Conservation (phyloP, 2,797 vertebrate species). For the Ambastaia sidthimunki region DNA sequence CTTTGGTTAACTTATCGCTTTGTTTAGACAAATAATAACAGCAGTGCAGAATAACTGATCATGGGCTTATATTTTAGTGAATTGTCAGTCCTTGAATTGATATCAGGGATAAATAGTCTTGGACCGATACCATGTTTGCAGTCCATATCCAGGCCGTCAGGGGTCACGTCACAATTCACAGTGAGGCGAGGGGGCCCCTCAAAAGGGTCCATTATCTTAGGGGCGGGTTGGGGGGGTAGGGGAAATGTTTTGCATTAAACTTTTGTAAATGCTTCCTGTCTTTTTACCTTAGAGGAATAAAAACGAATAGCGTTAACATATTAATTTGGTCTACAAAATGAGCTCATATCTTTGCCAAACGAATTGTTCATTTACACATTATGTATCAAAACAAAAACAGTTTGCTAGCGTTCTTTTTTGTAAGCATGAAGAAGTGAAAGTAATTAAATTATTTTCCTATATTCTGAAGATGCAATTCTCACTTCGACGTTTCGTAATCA, state of each 20-base stretch:
- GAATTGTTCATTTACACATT: constrained; percentile 38
- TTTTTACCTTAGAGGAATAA: constrained; percentile 22
- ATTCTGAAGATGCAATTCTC: constrained; percentile 14
- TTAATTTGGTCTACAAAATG: constrained; percentile 20
- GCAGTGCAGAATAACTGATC: constrained; percentile 4
- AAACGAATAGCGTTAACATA: constrained; percentile 25
- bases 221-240: background rate
- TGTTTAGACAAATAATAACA: constrained; percentile 11
- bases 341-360: constrained; percentile 37
- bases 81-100: constrained; percentile 16
- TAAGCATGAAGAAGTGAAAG: constrained; percentile 31
- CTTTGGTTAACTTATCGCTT: constrained; percentile 19
- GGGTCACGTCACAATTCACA: constrained; percentile 18
- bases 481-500: constrained; percentile 8
- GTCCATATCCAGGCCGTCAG: constrained; percentile 27
- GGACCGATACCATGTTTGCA: constrained; percentile 25
- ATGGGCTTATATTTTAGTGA: constrained; percentile 19
- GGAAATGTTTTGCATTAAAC: constrained; percentile 26
- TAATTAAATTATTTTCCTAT: constrained; percentile 39
- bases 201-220: constrained; percentile 18
- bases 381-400: constrained; percentile 17
- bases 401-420: constrained; percentile 27
- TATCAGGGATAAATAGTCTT: constrained; percentile 30
- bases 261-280: constrained; percentile 36
- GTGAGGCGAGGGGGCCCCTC: background rate